Conservation (phyloP, 35 echinoderm and acorn worm genomes). For the Anneissia japonica region DNA sequence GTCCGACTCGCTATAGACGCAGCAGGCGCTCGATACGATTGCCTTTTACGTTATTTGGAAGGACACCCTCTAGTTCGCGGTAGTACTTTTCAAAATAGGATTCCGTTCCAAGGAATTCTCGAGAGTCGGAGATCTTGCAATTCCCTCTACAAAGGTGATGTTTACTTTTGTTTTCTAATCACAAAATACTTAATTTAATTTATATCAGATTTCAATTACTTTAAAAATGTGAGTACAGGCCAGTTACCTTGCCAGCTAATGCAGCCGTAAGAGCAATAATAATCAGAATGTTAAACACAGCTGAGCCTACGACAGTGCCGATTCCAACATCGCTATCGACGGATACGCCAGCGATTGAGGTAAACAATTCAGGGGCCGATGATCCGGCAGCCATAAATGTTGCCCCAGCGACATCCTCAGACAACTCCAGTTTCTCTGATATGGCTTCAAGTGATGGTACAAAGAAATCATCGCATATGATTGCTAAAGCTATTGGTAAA, state of each 20-base stretch:
- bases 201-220: not conserved
- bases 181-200: not conserved
- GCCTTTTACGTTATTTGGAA: too few species aligned
- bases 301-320: conserved; percentile 94
- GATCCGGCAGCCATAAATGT: conserved; percentile 99
- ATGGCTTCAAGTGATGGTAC: conserved; percentile 95
- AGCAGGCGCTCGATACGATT: too few species aligned
- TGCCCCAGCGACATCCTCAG: conserved; percentile 94
- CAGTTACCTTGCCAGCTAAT: conserved; percentile 79
- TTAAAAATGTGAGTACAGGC: not conserved
- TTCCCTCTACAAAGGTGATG: not conserved
- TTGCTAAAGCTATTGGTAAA: conserved; percentile 62
- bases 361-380: conserved; percentile 89
- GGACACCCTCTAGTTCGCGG: not conserved
- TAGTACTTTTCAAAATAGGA: not conserved
- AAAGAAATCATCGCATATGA: conserved; percentile 99
- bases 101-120: not conserved
- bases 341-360: conserved; percentile 74
- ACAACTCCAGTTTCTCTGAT: conserved; percentile 83
- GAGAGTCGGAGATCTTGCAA: not conserved
- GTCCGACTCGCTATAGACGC: too few species aligned
- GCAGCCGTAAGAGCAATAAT: conserved; percentile 91
- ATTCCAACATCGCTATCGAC: conserved; percentile 87
- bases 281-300: conserved; percentile 96
- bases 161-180: not conserved